Evolutionary conservation across 2,113 vertebrate genomes (phyloP), one percentile per base, ranked within the genome.

Genomic region (Dryoscopus gambensis): DNA sequence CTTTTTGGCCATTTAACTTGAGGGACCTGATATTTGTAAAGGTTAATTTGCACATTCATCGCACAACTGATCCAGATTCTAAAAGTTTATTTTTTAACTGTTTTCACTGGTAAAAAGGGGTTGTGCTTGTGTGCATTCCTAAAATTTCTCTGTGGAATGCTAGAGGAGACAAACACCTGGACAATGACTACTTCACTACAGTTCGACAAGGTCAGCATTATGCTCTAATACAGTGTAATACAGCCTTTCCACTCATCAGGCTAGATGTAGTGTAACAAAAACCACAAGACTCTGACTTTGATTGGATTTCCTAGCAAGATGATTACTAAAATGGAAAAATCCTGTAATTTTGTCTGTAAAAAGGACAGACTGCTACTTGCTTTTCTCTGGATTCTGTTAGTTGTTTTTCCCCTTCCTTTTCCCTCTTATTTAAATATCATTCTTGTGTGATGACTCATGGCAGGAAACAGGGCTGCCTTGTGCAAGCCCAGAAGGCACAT

Each of bases 401-500:
- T 4, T 46, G 53, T 15, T 67, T 82, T 90, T 79, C 59, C 33
- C 11, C 27, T 42, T 60, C 31, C 21, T 46, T 76, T 63, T 15
- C 15, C 49, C n/a, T 20, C 11, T 57, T 64, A 6, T 77, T 76
- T 69, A 89, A 87, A 42, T 65, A 46, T 1, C 77, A 90, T 95
- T 93, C 91, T 78, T 83, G 37, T 65, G 50, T 75, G 80, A 78
- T 97, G 95, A 95, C 55, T 96, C 87, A 97, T 44, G 44, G 76
- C 76, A 90, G 73, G 67, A 95, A 97, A 95, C 50, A 82, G 65
- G 59, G 47, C 74, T 93, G 79, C 62, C 42, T 73, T 64, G 55
- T 49, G 53, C 55, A 88, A 80, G 62, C 79, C 49, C 71, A 46
- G 64, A 91, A 84, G 46, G 67, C 82, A 15, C 23, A 56, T 49